Percentiles rank a stretch among this genome's conserved stretches.
These are phyloP conservation scores for Ianthella basta DNA, from an alignment of 37 sponge, comb jelly and placozoan genomes.

Conservation along the genomic window DNA sequence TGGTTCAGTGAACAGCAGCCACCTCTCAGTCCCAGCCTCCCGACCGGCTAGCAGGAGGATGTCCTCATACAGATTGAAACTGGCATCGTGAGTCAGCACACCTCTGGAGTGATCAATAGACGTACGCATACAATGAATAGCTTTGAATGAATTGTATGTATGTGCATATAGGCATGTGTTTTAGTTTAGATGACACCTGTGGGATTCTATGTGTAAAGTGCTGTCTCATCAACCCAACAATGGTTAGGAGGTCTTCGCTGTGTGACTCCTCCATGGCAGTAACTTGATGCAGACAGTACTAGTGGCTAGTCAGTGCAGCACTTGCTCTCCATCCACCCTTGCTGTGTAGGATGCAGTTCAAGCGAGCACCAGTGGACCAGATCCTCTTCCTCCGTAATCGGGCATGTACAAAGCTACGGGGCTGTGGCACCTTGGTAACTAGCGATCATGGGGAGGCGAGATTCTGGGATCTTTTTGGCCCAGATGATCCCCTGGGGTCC, in stretches of 20 bases:
- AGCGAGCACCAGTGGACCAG: constrained; percentile 77
- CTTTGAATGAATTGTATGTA: too few species aligned
- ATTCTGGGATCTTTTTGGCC: constrained; percentile 88
- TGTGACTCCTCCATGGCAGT: too few species aligned
- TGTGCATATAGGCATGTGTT: too few species aligned
- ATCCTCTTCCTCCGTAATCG: constrained; percentile 78
- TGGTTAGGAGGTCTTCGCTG: too few species aligned
- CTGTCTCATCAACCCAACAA: too few species aligned
- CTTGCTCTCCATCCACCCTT: too few species aligned
- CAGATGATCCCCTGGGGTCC: constrained; percentile 47
- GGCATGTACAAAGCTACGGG: constrained; percentile 38
- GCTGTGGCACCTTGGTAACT: constrained; percentile 62
- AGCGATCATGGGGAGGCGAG: constrained; percentile 81
- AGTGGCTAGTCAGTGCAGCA: too few species aligned
- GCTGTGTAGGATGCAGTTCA: constrained; percentile 5
- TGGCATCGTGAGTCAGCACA: constrained; percentile 60
- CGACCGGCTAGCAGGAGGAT: constrained; percentile 66
- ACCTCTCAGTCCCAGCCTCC: constrained; percentile 26
- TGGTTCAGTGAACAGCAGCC: not conserved
- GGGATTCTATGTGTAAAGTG: not conserved
- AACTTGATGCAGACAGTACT: too few species aligned
- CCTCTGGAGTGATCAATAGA: too few species aligned
- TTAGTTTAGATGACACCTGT: too few species aligned
- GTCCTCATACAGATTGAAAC: constrained; percentile 36
- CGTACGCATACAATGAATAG: too few species aligned